Evolutionary conservation across 1,140 invertebrate genomes (phyloP).

Genomic region (Pygmarrhopalites habei): DNA sequence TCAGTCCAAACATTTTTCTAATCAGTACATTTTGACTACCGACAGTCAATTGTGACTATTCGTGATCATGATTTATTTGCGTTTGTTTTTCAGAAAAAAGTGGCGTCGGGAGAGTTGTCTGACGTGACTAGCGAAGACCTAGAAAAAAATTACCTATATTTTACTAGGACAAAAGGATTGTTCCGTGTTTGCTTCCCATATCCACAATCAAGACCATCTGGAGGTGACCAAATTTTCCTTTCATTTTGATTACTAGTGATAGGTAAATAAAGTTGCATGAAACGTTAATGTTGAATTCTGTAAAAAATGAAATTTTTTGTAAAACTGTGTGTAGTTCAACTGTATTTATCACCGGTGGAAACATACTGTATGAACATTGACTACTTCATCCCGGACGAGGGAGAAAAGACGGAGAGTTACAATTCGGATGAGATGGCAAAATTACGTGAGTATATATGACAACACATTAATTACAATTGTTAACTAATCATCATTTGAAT

Average conservation of each 20-base stretch:
- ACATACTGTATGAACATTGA: conserved; percentile 91
- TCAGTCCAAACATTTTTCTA: too few species aligned
- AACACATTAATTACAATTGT: too few species aligned
- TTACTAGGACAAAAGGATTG: conserved; percentile 67
- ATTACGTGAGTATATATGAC: conserved; percentile 64
- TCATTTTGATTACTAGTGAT: background rate
- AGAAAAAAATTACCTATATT: conserved; percentile 66
- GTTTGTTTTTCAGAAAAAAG: background rate
- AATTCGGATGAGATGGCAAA: conserved; percentile 76
- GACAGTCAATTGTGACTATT: too few species aligned
- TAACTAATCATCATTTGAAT: too few species aligned
- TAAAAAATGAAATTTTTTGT: too few species aligned
- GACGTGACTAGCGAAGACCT: background rate
- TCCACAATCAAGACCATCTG: background rate
- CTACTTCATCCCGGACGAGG: conserved; percentile 81
- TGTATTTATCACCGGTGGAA: conserved; percentile 84
- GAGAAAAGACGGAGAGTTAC: conserved; percentile 70
- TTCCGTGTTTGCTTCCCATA: conserved; percentile 80
- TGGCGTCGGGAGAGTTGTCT: background rate
- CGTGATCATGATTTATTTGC: too few species aligned
- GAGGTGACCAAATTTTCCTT: background rate
- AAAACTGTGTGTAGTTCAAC: too few species aligned
- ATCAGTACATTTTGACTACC: too few species aligned
- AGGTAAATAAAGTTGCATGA: too few species aligned
- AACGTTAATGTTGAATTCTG: too few species aligned